Evolutionary conservation across 2,888 invertebrate species (phyloP), one percentile per base, ranked within the genome.

Genomic region (Polydrusus pterygomalis): DNA sequence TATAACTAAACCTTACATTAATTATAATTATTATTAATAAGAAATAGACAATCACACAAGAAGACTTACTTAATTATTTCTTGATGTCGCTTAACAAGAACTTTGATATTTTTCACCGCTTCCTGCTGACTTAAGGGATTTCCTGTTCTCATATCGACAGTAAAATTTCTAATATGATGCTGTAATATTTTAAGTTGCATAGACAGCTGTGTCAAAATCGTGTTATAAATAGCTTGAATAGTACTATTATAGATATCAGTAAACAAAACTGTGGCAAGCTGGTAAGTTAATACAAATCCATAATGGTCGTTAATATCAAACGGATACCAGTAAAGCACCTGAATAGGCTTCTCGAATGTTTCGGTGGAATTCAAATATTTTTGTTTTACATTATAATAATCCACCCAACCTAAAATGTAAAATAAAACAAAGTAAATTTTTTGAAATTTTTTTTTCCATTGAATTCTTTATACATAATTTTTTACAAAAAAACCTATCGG

Each of bases 271-370:
- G 72, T 34, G 0, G 51, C 49, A 7, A 63, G 25, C 20, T 72
- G 72, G 13, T 72, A 72, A 54, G 40, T 15, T 45, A 64, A 17
- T 13, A 65, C 65, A 3, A 72, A 45, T 8, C 38, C 49, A 45
- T 72, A 72, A 65, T 72, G 9, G n/a, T 65, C 34, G 43, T 72
- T 47, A 13, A 34, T 5, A 56, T 72, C 64, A 45, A 72, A 72
- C 2, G 72, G 72, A 65, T 72, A 72, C 72, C 72, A 72, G 18
- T 72, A 65, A 17, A 65, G 3, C 6, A 72, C 43, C 25, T 17
- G 15, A 1, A 72, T 0, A 1, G 72, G 72, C 30, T 72, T 72
- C 54, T 65, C 56, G 0, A 54, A 40, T 3, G 17, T 56, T 43
- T 60, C 38, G 34, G 13, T 38, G 15, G 13, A 18, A 17, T 72